Base-by-base conservation (phyloP, 2,888 invertebrate species). In the Allolobophora icterica region DNA sequence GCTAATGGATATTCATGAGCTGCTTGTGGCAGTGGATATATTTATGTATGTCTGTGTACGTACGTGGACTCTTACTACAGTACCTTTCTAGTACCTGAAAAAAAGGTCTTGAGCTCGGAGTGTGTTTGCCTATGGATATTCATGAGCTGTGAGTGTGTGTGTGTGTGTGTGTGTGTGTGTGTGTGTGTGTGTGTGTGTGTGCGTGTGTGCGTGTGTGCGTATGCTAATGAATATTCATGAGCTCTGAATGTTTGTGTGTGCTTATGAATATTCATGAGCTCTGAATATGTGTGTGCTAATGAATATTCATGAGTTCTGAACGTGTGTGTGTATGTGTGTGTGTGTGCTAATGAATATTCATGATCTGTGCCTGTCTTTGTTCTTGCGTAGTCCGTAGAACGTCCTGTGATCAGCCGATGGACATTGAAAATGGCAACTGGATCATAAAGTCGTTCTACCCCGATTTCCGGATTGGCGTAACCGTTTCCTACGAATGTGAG, bases 401-500 rank as follows among this genome's bases (percentile, higher is more conserved):
- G 38, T 89, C 87, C 38, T 94, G 94, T 93, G 92, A 92, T 24
- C 83, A 89, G 11, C 94, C 94, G 17, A 90, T 91, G 58, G 92
- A 92, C n/a, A 93, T 94, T 83, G 90, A 90, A 33, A 92, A 93
- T 91, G 94, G 94, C n/a, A 91, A 92, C 90, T 94, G 93, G 93
- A 34, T 90, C 40, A 90, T 90, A 0, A 30, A 42, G 33, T 30
- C 90, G n/a, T 34, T 34, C 24, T 92, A 91, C 30, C 38, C 92
- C 87, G 91, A 92, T 71, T 94, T 92, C 91, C 91, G 92, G 17
- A 93, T 94, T 33, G 94, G 94, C 4, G 92, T 93, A 33, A 92
- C 96, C 92, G 97, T 97, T 15, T 96, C 96, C 93, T 97, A 97
- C 95, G 97, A 97, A 94, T 98, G 98, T 95, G 97, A 97, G 92